A percentile compares a stretch with the other conserved stretches of the same genome.
These are phyloP conservation scores for Bursaphelenchus okinawaensis DNA, from an alignment of 2,888 invertebrate species.

Conservation along the genomic window DNA sequence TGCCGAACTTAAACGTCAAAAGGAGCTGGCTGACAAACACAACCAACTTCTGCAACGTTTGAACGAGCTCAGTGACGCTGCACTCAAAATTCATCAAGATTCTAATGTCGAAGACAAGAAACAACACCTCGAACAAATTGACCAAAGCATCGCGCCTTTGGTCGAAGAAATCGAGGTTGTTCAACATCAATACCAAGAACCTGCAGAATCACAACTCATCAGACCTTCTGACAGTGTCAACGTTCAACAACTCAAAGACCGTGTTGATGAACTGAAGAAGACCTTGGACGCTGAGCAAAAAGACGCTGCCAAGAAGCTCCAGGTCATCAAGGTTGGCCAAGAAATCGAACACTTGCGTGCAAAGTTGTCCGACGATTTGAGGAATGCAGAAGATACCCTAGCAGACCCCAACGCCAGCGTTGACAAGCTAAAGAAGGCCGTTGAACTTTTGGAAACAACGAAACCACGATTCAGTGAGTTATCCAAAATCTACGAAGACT, in stretches of 20 bases:
- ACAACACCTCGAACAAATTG: not conserved
- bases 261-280: constrained; percentile 4
- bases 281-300: constrained; percentile 16
- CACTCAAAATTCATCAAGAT: not conserved
- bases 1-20: not conserved
- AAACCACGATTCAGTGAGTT: constrained; percentile 8
- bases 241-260: constrained; percentile 4
- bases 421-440: constrained; percentile 16
- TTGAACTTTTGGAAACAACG: constrained; percentile 12
- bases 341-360: not conserved
- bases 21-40: not conserved
- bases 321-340: constrained; percentile 13
- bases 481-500: constrained; percentile 12
- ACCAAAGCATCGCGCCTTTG: constrained; percentile 1
- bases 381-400: constrained; percentile 15
- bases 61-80: not conserved
- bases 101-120: constrained; percentile 2
- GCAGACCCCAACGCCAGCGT: constrained; percentile 15
- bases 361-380: constrained; percentile 11
- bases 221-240: not conserved
- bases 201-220: not conserved
- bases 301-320: constrained; percentile 5
- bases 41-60: not conserved
- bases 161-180: constrained; percentile 4
- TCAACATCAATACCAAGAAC: not conserved